Evolutionary conservation across 2,797 vertebrate genomes (phyloP).

Genomic region (Sibirionetta formosa): DNA sequence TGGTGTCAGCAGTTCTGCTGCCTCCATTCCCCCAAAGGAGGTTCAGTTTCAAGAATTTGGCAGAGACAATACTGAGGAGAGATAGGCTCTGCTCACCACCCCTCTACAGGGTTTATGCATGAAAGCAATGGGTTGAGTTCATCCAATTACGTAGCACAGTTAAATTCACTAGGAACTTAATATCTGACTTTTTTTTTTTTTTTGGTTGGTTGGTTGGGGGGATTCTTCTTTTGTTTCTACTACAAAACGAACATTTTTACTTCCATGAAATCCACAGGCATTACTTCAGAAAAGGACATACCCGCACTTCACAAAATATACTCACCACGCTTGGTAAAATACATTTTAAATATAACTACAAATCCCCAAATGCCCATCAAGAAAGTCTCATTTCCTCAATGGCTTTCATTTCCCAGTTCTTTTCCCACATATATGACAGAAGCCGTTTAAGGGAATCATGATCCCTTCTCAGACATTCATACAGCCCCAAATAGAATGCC

Average conservation of each 20-base stretch:
- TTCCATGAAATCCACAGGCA: neutral
- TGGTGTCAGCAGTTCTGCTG: slow-evolving; percentile 51
- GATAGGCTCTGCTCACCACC: neutral
- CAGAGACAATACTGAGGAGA: neutral
- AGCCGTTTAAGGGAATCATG: neutral
- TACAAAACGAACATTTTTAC: neutral
- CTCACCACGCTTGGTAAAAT: neutral
- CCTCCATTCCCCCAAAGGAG: neutral
- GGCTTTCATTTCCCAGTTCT: neutral
- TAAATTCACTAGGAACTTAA: neutral
- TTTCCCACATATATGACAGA: neutral
- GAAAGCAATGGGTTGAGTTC: neutral
- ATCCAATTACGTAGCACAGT: neutral
- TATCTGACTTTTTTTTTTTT: neutral
- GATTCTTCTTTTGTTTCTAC: neutral
- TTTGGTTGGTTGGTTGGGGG: too few species aligned
- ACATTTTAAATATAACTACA: neutral
- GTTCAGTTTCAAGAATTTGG: slow-evolving; percentile 11
- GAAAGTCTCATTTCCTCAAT: neutral
- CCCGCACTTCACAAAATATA: neutral
- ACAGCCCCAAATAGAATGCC: neutral
- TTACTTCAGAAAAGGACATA: neutral
- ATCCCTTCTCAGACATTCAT: neutral
- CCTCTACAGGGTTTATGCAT: neutral
- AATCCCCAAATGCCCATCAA: neutral